Conservation (phyloP, 92 coral and sea anemone species). For the Ricordea florida region DNA sequence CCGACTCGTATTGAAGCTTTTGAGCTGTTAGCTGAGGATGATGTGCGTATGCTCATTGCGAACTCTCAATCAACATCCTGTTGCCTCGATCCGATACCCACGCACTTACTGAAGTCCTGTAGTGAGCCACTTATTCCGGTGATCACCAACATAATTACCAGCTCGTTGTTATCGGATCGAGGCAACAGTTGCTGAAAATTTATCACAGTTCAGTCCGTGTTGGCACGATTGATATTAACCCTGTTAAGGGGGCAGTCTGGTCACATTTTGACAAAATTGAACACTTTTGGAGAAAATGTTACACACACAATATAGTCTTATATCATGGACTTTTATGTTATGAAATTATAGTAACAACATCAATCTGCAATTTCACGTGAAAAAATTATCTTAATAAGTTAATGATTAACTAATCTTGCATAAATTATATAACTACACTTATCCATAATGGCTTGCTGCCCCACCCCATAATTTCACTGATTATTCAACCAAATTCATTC, state of each 20-base stretch:
- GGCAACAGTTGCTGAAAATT: too few relatives aligned
- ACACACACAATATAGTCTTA: background rate
- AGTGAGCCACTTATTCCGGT: background rate
- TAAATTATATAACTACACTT: background rate
- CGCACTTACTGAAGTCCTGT: background rate
- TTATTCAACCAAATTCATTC: background rate
- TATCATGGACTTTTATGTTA: background rate
- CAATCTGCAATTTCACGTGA: background rate
- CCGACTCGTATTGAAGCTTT: background rate
- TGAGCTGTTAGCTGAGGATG: background rate
- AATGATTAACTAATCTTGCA: background rate
- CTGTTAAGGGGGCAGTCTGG: background rate
- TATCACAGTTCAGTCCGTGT: too few relatives aligned
- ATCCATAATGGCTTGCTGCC: background rate
- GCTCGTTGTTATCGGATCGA: too few relatives aligned
- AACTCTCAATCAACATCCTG: background rate
- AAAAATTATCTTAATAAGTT: background rate
- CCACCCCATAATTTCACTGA: too few relatives aligned
- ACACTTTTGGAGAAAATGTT: background rate
- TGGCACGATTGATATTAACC: too few relatives aligned
- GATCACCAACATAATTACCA: too few relatives aligned
- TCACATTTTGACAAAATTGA: background rate
- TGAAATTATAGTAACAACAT: background rate
- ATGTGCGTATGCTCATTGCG: background rate
- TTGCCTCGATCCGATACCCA: conserved; percentile 16